Percentiles rank a stretch among this genome's conserved stretches.
Evolutionary conservation across 2,113 vertebrate species (phyloP).

Genomic region (Chloropsis cyanopogon): DNA sequence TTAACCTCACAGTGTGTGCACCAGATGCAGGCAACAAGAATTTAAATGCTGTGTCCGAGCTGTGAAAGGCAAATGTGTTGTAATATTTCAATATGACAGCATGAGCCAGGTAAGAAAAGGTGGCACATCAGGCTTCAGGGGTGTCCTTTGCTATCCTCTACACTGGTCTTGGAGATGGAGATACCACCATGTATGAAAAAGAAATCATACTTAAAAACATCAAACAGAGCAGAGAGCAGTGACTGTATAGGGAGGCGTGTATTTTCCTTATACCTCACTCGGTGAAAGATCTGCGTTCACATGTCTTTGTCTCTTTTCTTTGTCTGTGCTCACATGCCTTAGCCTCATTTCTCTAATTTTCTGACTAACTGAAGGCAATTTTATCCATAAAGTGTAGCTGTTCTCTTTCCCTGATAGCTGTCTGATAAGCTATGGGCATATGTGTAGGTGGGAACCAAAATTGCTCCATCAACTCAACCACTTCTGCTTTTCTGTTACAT

Average conservation of each 20-base stretch:
- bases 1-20: not conserved
- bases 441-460: conserved; percentile 2
- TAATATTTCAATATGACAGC: not conserved
- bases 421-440: not conserved
- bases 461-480: not conserved
- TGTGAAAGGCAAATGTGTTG: not conserved
- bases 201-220: not conserved
- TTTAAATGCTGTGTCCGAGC: not conserved
- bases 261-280: not conserved
- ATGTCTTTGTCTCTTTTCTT: not conserved
- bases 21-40: not conserved
- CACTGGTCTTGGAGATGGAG: not conserved
- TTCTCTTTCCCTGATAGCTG: not conserved
- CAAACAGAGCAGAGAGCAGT: not conserved
- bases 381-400: not conserved
- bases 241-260: not conserved
- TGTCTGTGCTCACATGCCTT: not conserved
- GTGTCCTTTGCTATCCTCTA: not conserved
- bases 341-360: not conserved
- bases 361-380: not conserved
- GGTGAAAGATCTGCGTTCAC: not conserved
- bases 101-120: not conserved
- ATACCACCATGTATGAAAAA: not conserved
- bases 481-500: not conserved
- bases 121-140: not conserved